Base-by-base conservation (phyloP, 1,140 invertebrate genomes). In the Drosophila biarmipes region DNA sequence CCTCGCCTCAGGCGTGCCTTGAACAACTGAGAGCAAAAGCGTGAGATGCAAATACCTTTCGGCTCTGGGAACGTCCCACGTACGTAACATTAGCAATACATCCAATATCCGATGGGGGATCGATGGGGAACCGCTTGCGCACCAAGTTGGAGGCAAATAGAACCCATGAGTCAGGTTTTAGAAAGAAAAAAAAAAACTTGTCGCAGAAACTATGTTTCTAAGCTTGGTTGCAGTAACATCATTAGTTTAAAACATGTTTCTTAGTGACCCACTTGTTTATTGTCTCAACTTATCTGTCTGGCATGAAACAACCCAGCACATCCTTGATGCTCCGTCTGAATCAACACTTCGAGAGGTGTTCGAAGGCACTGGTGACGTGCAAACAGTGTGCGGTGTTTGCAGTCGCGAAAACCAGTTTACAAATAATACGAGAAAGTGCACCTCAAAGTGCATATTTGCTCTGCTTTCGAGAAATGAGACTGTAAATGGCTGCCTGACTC, bases 51-150 rank as follows among this genome's bases (percentile, higher is more conserved):
- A 69, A 46, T 69, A 45, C 31, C 31, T 34, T 46, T 17, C 3
- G 29, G 24, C 66, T 34, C 35, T 68, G 67, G 67, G 67, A 69
- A 69, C 68, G 34, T 56, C 66, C 67, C 67, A 56, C 51, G 53
- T 56, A 69, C 67, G 62, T 69, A 69, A 69, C 27, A 27, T 2
- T 19, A 31, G 21, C 40, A 27, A 69, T n/a, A n/a, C n/a, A n/a
- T n/a, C n/a, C n/a, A n/a, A n/a, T 56, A 29, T 58, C 42, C 42
- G 38, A 46, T 46, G 49, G 49, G 63, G 40, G 49, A 69, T 46
- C 59, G 10, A 68, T 69, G 40, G 48, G 40, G 54, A 67, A 67
- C 37, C 57, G 63, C n/a, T 66, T 62, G 63, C 35, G 48, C 40
- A 66, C 15, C 66, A 42, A 54, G 34, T 19, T 38, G 45, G 17